Evolutionary conservation across 1,140 invertebrate genomes (phyloP).

Genomic region (Mercenaria mercenaria): DNA sequence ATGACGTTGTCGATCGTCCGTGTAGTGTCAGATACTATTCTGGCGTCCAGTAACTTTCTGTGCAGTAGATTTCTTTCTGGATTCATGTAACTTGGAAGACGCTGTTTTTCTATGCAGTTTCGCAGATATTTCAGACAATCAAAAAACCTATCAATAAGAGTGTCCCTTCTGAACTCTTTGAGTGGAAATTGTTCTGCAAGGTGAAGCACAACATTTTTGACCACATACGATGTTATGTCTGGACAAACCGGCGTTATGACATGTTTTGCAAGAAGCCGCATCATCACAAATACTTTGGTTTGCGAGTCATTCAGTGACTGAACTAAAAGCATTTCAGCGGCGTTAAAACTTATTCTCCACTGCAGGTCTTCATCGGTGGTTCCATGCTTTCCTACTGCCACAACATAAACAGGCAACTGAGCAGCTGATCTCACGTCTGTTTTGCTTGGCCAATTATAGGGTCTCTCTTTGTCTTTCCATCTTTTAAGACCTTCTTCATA

Average conservation of each 20-base stretch:
- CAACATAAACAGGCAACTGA: background rate
- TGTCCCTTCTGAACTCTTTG: background rate
- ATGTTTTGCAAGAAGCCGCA: conserved; percentile 31
- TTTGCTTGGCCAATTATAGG: background rate
- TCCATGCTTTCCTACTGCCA: background rate
- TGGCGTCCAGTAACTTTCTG: background rate
- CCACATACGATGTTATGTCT: conserved; percentile 24
- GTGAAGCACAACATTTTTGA: conserved; percentile 41
- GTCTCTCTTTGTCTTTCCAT: background rate
- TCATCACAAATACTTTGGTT: conserved; percentile 1
- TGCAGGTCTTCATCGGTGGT: background rate
- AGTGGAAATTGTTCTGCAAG: background rate
- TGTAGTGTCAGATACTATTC: background rate
- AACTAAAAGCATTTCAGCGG: background rate
- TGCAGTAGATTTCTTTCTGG: conserved; percentile 33
- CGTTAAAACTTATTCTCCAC: conserved; percentile 36
- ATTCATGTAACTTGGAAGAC: conserved; percentile 23
- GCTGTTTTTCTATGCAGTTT: conserved; percentile 1
- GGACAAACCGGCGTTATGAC: background rate
- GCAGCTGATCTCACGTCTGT: background rate
- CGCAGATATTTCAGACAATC: conserved; percentile 2
- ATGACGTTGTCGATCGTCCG: background rate
- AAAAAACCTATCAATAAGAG: background rate
- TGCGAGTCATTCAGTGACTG: background rate
- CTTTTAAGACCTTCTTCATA: background rate